Percentiles rank a stretch among this genome's conserved stretches.
Conservation (phyloP, 2,797 vertebrate species). For the Thalassophryne amazonica region DNA sequence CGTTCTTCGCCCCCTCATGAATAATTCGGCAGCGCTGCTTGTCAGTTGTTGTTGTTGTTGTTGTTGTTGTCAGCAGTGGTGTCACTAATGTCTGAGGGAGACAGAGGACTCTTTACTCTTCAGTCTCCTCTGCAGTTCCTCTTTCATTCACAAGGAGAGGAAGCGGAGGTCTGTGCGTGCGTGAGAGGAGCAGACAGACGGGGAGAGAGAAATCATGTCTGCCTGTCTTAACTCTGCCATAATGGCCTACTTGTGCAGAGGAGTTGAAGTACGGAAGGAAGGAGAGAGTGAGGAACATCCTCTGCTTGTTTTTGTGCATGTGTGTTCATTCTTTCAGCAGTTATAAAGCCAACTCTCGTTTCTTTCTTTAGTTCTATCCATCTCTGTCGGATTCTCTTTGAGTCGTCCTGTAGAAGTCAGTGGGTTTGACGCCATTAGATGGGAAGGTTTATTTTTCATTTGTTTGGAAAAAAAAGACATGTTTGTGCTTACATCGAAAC, state of each 20-base stretch:
- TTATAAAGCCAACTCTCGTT: neutral
- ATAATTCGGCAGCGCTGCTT: constrained; percentile 58
- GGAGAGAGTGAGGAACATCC: constrained; percentile 7
- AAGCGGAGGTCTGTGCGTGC: constrained; percentile 30
- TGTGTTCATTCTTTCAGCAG: neutral
- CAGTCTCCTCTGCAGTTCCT: constrained; percentile 62
- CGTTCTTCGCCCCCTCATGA: constrained; percentile 61
- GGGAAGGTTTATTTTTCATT: too few species aligned
- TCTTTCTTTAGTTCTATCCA: neutral
- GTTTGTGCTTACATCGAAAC: too few species aligned
- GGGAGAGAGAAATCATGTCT: constrained; percentile 46
- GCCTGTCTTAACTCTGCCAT: constrained; percentile 35
- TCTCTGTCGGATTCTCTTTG: neutral
- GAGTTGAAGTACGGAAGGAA: constrained; percentile 20
- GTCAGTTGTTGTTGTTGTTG: constrained; percentile 64
- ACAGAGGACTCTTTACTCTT: constrained; percentile 71
- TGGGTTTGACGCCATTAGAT: too few species aligned
- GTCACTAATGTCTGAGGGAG: constrained; percentile 66
- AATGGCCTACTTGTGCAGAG: constrained; percentile 59
- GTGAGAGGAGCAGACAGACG: constrained; percentile 12
- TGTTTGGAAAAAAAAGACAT: too few species aligned
- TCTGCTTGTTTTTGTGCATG: constrained; percentile 5
- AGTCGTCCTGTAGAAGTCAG: too few species aligned
- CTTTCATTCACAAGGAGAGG: constrained; percentile 61
- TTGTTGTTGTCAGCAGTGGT: constrained; percentile 56